A percentile compares a stretch with the other conserved stretches of the same genome.
Conservation (phyloP, 2,113 vertebrate genomes). For the Laticauda laticaudata region DNA sequence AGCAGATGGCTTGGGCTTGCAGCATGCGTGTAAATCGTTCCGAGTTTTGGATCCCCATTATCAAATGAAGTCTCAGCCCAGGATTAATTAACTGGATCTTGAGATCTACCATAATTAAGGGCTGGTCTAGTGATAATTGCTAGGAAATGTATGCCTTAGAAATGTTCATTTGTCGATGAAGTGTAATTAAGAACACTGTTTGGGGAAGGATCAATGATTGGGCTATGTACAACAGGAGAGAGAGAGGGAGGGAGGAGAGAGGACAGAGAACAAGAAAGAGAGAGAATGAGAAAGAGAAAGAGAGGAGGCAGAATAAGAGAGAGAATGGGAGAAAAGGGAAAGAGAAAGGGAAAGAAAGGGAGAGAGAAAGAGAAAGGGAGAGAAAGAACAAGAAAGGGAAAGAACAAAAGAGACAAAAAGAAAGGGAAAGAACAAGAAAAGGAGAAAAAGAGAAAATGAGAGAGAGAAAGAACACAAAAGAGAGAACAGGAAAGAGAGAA, state of each 20-base stretch:
- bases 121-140: slow-evolving; percentile 67
- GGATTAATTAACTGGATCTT: slow-evolving; percentile 72
- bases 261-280: not conserved
- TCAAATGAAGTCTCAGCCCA: slow-evolving; percentile 62
- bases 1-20: slow-evolving; percentile 23
- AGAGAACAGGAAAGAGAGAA: no score
- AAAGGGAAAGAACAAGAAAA: no score
- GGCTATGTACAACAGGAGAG: slow-evolving; percentile 27
- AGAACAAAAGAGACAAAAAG: no score
- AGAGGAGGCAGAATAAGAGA: not conserved
- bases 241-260: not conserved
- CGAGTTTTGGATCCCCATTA: slow-evolving; percentile 64
- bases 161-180: slow-evolving; percentile 72
- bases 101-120: slow-evolving; percentile 68
- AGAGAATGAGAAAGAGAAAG: not conserved
- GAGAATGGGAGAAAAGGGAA: no score
- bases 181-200: slow-evolving; percentile 70
- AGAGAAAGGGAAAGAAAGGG: not conserved
- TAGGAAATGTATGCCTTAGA: slow-evolving; percentile 74
- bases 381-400: not conserved
- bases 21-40: slow-evolving; percentile 51
- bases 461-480: no score
- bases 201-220: slow-evolving; percentile 66
- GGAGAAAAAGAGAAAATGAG: not conserved
- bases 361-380: not conserved